Base-by-base conservation (phyloP, 2,888 invertebrate genomes). In the Phalera bucephala region DNA sequence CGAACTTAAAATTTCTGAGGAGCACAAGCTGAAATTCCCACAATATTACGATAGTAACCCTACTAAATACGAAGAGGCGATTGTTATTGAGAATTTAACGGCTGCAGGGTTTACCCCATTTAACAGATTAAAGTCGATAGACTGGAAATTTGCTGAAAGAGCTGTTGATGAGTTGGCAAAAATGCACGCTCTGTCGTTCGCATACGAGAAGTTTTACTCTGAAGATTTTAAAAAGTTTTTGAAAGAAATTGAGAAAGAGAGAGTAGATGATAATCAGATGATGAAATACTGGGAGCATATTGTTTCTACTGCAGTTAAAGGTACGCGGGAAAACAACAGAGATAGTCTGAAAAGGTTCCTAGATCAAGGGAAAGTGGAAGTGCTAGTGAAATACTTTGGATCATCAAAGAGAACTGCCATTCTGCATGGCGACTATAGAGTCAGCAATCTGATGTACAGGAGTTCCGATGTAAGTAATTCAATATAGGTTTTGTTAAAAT, bases 111-210 rank as follows among this genome's bases (percentile, higher is more conserved):
- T 58, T 40, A 33, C 17, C 1, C 38, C 49, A 4, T 53, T 59
- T 26, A 60, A 80, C 11, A 63, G 73, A 33, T 40, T 69, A 11
- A 53, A 50, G 26, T 42, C 64, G 1, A 38, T 79, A 2, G 52
- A 64, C 36, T 71, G 68, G 61, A 57, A 59, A 3, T 68, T 76
- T 9, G 61, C 73, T 0, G 30, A 57, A 0, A 31, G 49, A 10
- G 52, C 66, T 0, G 27, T 69, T 0, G 49, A 40, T 9, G 62
- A 61, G 2, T 36, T 78, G 14, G 80, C 72, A 0, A 72, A 69
- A 37, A 52, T 75, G 8, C 81, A 82, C 36, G 74, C 79, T 0
- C 46, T 77, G 1, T 75, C 78, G 0, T 60, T 76, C 11, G 76
- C 73, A 0, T 60, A 64, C 33, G 49, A 45, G n/a, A 54, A 60